These are phyloP conservation scores for Philopedon plagiatum DNA, from an alignment of 2,888 invertebrate species.

Conservation along the genomic window DNA sequence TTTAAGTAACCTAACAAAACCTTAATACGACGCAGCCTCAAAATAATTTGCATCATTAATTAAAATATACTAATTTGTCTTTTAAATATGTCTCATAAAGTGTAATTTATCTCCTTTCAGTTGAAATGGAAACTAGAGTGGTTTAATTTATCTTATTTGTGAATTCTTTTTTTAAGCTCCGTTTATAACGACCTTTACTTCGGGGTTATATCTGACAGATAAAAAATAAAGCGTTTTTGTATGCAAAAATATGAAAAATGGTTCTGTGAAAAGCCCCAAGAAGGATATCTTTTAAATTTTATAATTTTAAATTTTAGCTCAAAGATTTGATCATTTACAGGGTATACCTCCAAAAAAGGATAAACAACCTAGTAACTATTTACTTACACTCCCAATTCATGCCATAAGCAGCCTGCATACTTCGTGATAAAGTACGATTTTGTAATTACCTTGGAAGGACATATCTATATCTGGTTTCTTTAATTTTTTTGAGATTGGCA, in stretches of 20 bases:
- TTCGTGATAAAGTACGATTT: too few species aligned
- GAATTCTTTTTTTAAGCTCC: neutral
- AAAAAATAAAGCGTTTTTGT: neutral
- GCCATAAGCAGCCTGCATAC: too few species aligned
- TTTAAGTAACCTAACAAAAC: neutral
- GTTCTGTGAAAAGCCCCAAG: neutral
- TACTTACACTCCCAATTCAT: too few species aligned
- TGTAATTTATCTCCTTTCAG: constrained; percentile 2
- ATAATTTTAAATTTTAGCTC: too few species aligned
- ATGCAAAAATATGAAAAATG: neutral
- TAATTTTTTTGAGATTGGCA: too few species aligned
- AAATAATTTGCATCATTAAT: neutral
- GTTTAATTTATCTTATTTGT: constrained; percentile 4
- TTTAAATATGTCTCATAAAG: neutral
- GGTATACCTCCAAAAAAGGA: too few species aligned
- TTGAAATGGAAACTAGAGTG: neutral
- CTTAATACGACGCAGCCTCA: neutral
- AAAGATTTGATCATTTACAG: too few species aligned
- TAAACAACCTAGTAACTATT: too few species aligned
- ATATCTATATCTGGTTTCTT: too few species aligned
- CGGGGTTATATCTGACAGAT: neutral
- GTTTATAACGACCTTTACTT: neutral
- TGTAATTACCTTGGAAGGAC: too few species aligned
- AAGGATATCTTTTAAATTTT: neutral
- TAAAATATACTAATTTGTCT: neutral